Evolutionary conservation across 2,113 vertebrate species (phyloP).

Genomic region (Crotophaga sulcirostris): DNA sequence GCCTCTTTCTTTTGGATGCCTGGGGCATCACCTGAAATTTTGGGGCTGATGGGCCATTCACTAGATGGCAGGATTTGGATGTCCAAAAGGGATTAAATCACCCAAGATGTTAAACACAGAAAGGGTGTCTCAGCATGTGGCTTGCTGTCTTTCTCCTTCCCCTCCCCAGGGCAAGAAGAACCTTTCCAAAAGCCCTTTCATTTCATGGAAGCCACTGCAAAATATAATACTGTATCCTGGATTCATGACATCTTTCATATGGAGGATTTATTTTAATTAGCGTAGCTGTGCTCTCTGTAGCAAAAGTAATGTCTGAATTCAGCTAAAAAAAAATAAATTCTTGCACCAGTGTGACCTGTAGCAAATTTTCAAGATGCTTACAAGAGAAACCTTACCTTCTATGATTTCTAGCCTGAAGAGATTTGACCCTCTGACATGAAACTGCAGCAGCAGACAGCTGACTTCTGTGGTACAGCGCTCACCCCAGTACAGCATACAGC

Average conservation of each 20-base stretch:
- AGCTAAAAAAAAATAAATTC: not conserved
- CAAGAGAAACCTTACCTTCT: not conserved
- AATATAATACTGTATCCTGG: not conserved
- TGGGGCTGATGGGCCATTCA: not conserved
- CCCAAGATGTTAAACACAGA: not conserved
- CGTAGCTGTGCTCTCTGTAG: not conserved
- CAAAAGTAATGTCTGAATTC: not conserved
- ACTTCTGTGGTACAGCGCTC: not conserved
- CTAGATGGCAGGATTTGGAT: not conserved
- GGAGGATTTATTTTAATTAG: not conserved
- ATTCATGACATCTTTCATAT: not conserved
- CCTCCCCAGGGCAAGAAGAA: not conserved
- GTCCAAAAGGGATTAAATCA: not conserved
- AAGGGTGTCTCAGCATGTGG: not conserved
- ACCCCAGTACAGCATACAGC: not conserved
- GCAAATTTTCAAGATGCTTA: not conserved
- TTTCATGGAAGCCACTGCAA: not conserved
- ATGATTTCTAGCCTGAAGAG: no score
- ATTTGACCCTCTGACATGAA: not conserved
- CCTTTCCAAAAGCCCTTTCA: not conserved
- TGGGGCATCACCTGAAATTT: not conserved
- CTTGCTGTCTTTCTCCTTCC: not conserved
- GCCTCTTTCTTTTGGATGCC: not conserved
- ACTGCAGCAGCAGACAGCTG: not conserved
- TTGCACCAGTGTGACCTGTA: not conserved